phyloP scores from a whole-genome alignment of 2,113 vertebrate species.

The Nannospalax galili region DNA sequence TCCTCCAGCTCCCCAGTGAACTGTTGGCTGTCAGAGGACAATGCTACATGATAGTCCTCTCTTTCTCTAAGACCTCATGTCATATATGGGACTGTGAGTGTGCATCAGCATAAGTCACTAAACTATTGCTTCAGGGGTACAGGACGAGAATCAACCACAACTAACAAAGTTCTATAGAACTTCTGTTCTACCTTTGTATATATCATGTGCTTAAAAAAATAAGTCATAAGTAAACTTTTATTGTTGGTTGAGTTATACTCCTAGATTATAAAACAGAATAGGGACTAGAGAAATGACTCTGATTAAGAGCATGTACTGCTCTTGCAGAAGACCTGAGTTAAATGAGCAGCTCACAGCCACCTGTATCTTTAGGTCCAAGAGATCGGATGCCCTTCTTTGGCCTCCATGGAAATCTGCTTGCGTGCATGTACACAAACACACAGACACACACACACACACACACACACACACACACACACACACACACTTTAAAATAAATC shows the following conservation, averaged over 20 bases:
- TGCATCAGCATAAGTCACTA: neutral
- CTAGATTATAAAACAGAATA: neutral
- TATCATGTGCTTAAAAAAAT: neutral
- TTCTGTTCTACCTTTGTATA: neutral
- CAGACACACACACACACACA: neutral
- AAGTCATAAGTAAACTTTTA: neutral
- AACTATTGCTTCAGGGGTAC: neutral
- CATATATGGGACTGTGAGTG: neutral
- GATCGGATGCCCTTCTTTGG: neutral
- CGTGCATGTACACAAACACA: neutral
- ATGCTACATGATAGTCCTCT: no score
- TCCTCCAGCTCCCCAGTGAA: neutral
- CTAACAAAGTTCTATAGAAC: no score
- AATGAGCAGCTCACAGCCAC: neutral
- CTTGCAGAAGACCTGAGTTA: neutral
- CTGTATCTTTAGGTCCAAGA: neutral
- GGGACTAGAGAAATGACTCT: neutral
- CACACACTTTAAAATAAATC: neutral
- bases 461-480: neutral
- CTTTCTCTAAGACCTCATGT: neutral
- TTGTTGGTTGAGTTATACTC: neutral
- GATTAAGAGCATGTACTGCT: no score
- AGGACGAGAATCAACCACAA: neutral
- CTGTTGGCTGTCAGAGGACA: neutral
- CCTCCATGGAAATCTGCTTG: no score